Conservation (phyloP, 2,113 vertebrate species). For the Hydrolagus affinis region DNA sequence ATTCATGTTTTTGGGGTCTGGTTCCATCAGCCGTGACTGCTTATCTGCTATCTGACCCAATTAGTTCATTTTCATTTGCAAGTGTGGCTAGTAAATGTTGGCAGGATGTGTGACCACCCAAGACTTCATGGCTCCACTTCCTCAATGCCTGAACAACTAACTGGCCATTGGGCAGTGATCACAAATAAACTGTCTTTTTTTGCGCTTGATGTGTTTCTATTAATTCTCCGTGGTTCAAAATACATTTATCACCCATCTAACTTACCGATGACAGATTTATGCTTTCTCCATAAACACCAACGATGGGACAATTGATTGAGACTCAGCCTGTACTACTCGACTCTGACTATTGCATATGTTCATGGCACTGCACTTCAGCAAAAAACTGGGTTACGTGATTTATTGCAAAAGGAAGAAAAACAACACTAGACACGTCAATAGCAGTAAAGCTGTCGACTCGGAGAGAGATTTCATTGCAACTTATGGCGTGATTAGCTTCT, state of each 20-base stretch:
- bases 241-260: background rate
- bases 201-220: too few species aligned
- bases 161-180: too few species aligned
- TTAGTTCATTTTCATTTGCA: too few species aligned
- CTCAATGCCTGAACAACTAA: too few species aligned
- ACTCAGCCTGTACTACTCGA: background rate
- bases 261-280: background rate
- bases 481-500: slow-evolving; percentile 24
- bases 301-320: slow-evolving; percentile 9
- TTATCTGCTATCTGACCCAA: too few species aligned
- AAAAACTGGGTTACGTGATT: background rate
- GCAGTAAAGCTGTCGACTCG: background rate
- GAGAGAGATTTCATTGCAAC: background rate
- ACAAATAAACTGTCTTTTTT: too few species aligned
- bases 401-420: background rate
- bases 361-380: background rate
- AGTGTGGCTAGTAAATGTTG: too few species aligned
- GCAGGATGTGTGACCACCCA: too few species aligned
- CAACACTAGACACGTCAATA: background rate
- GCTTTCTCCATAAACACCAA: background rate
- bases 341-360: background rate
- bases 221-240: background rate
- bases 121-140: too few species aligned
- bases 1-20: too few species aligned
- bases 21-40: too few species aligned